phyloP scores from a whole-genome alignment of 2,797 vertebrate species.

The Miopithecus talapoin region DNA sequence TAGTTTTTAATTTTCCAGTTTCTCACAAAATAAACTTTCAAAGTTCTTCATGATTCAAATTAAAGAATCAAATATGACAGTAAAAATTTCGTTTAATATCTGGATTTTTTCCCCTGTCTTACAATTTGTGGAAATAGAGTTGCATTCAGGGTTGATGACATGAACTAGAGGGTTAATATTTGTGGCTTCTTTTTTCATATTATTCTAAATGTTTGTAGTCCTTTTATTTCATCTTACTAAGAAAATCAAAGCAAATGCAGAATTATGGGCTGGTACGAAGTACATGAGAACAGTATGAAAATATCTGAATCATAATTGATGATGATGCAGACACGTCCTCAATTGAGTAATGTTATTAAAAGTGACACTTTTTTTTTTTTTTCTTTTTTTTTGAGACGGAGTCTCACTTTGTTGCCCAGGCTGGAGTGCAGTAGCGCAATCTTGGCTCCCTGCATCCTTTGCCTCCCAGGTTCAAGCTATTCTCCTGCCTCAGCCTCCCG shows the following conservation, averaged over 20 bases:
- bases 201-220: background rate
- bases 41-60: background rate
- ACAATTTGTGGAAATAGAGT: background rate
- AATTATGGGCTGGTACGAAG: background rate
- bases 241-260: too few relatives aligned
- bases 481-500: too few relatives aligned
- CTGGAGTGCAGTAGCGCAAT: too few relatives aligned
- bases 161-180: background rate
- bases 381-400: too few relatives aligned
- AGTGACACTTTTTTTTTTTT: background rate
- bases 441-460: too few relatives aligned
- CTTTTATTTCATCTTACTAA: background rate
- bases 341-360: background rate
- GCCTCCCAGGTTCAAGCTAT: too few relatives aligned
- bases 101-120: background rate
- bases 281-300: background rate
- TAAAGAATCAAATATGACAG: background rate
- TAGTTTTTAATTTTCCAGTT: background rate
- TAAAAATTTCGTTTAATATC: background rate
- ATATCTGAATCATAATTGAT: background rate
- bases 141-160: background rate
- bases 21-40: slow-evolving; percentile 8
- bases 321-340: background rate
- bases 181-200: background rate
- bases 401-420: too few relatives aligned